Evolutionary conservation across 2,113 vertebrate genomes (phyloP).

Genomic region (Corapipo altera): DNA sequence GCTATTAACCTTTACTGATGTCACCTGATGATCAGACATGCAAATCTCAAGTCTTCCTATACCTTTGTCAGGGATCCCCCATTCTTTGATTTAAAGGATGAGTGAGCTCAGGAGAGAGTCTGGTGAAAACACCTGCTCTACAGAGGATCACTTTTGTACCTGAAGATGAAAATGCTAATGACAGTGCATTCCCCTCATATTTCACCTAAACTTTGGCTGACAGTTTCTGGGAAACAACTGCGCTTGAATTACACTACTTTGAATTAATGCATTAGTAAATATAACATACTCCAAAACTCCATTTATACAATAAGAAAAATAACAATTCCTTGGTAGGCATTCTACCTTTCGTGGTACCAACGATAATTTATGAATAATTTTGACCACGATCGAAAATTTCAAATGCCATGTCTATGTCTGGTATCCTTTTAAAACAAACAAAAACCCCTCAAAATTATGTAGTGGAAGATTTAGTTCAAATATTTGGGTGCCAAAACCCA

Average conservation of each 20-base stretch:
- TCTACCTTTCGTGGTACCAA: background rate
- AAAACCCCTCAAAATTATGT: fast-evolving
- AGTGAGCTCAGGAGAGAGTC: background rate
- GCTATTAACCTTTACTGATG: background rate
- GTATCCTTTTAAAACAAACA: background rate
- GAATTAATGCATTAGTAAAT: background rate
- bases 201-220: background rate
- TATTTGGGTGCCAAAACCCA: background rate
- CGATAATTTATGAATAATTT: background rate
- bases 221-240: background rate
- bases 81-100: background rate
- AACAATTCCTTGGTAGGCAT: background rate
- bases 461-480: background rate
- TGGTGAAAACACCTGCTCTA: background rate
- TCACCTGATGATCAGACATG: background rate
- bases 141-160: background rate
- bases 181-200: background rate
- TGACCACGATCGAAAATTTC: background rate
- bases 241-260: background rate
- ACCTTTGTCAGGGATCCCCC: background rate
- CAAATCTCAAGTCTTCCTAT: background rate
- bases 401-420: background rate
- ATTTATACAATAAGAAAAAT: background rate
- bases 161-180: background rate
- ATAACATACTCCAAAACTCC: background rate